phyloP scores from a whole-genome alignment of 2,888 invertebrate species.

The Laspeyria flexula region DNA sequence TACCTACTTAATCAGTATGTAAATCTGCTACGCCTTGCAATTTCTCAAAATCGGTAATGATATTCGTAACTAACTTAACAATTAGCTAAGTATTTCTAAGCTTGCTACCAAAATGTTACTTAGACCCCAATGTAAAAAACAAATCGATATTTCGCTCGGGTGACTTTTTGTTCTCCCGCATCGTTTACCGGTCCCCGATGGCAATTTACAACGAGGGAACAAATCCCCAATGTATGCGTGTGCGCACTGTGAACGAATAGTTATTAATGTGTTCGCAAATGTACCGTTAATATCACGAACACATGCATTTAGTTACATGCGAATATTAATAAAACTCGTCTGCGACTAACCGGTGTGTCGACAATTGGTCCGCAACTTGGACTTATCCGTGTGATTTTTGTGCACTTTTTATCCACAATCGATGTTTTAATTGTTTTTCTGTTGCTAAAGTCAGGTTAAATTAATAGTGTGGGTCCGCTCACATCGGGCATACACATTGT shows the following conservation, averaged over 20 bases:
- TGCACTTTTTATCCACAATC: slow-evolving; percentile 60
- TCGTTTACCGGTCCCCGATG: slow-evolving; percentile 58
- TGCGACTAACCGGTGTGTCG: slow-evolving; percentile 56
- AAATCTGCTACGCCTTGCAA: slow-evolving; percentile 33
- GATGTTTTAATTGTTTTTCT: slow-evolving; percentile 53
- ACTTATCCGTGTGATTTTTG: slow-evolving; percentile 65
- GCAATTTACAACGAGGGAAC: slow-evolving; percentile 63
- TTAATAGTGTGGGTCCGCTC: slow-evolving; percentile 53
- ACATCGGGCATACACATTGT: slow-evolving; percentile 49
- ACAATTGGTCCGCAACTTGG: slow-evolving; percentile 46
- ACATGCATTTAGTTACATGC: slow-evolving; percentile 58
- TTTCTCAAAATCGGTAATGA: slow-evolving; percentile 44
- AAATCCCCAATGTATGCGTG: slow-evolving; percentile 67
- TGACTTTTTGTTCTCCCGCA: slow-evolving; percentile 69
- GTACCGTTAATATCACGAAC: slow-evolving; percentile 72
- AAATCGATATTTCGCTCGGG: slow-evolving; percentile 65
- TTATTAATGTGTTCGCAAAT: slow-evolving; percentile 64
- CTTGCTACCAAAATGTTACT: slow-evolving; percentile 61
- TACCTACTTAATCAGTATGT: slow-evolving; percentile 45
- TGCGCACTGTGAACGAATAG: slow-evolving; percentile 58
- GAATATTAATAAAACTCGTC: slow-evolving; percentile 56
- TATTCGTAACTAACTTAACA: slow-evolving; percentile 30
- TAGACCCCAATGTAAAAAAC: slow-evolving; percentile 46
- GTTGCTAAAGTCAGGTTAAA: slow-evolving; percentile 55
- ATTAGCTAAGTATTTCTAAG: slow-evolving; percentile 38